Percentiles rank a stretch among this genome's conserved stretches.
Evolutionary conservation across 1,140 invertebrate species (phyloP).

Genomic region (Choristoneura fumiferana): DNA sequence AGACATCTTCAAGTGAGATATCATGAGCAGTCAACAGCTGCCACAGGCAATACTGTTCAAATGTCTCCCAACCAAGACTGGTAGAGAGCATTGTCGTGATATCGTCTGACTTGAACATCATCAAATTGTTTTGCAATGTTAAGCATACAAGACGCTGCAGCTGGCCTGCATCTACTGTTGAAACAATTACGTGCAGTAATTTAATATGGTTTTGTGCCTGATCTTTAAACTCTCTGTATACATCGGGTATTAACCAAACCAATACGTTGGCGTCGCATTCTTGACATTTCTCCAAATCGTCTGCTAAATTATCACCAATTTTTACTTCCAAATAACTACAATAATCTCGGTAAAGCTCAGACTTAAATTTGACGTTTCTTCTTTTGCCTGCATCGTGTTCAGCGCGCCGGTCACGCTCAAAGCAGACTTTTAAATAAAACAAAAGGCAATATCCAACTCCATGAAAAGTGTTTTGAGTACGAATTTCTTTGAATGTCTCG

Average conservation of each 20-base stretch:
- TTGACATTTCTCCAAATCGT: slow-evolving; percentile 92
- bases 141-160: slow-evolving; percentile 93
- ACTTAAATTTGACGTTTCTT: slow-evolving; percentile 87
- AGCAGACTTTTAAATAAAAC: slow-evolving; percentile 78
- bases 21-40: slow-evolving; percentile 95
- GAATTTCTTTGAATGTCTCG: slow-evolving; percentile 87
- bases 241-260: slow-evolving; percentile 93
- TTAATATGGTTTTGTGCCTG: slow-evolving; percentile 91
- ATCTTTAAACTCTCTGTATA: slow-evolving; percentile 94
- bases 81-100: slow-evolving; percentile 86
- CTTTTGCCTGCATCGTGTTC: slow-evolving; percentile 73
- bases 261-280: slow-evolving; percentile 92
- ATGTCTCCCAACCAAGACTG: slow-evolving; percentile 96
- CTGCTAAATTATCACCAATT: slow-evolving; percentile 85
- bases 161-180: slow-evolving; percentile 92
- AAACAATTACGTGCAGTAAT: slow-evolving; percentile 91
- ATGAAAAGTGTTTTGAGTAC: slow-evolving; percentile 81
- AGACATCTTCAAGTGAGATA: slow-evolving; percentile 92
- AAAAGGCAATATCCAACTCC: slow-evolving; percentile 91
- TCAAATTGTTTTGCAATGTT: slow-evolving; percentile 92
- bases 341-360: slow-evolving; percentile 91
- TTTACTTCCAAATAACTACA: slow-evolving; percentile 90
- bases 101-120: slow-evolving; percentile 88
- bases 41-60: slow-evolving; percentile 98
- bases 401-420: slow-evolving; percentile 60